Percentiles rank a stretch among this genome's conserved stretches.
phyloP scores from a whole-genome alignment of 2,797 vertebrate genomes.

The Chelmon rostratus region DNA sequence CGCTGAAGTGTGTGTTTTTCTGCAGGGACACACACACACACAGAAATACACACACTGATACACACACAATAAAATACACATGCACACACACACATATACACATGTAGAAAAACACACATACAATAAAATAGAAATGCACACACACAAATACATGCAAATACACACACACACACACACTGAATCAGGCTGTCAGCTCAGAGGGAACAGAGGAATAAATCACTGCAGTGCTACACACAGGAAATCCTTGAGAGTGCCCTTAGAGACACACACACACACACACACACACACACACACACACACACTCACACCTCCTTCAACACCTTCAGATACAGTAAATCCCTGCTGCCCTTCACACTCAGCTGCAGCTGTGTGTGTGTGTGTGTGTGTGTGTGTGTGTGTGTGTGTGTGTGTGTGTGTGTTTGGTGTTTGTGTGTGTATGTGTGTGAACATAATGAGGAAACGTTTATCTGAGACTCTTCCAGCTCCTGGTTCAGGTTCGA shows the following conservation, averaged over 20 bases:
- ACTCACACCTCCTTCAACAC: conserved; percentile 24
- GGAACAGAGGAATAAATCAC: conserved; percentile 60
- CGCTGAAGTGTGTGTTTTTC: no score
- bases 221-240: conserved; percentile 55
- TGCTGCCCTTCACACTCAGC: conserved; percentile 34
- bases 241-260: conserved; percentile 55
- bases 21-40: no score
- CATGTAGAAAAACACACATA: background rate
- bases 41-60: no score
- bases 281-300: conserved; percentile 2
- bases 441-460: no score
- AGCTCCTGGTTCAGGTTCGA: no score
- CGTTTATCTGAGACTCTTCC: no score
- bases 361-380: conserved; percentile 19
- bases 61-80: no score
- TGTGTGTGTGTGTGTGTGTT: background rate
- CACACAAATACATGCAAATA: conserved; percentile 21
- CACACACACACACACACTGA: conserved; percentile 5
- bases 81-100: conserved; percentile 17
- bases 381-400: background rate
- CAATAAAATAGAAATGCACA: conserved; percentile 1
- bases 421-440: background rate
- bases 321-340: conserved; percentile 33
- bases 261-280: conserved; percentile 14
- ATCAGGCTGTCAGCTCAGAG: conserved; percentile 44